These are phyloP conservation scores for Gortyna flavago DNA, from an alignment of 2,888 invertebrate species.

Conservation along the genomic window DNA sequence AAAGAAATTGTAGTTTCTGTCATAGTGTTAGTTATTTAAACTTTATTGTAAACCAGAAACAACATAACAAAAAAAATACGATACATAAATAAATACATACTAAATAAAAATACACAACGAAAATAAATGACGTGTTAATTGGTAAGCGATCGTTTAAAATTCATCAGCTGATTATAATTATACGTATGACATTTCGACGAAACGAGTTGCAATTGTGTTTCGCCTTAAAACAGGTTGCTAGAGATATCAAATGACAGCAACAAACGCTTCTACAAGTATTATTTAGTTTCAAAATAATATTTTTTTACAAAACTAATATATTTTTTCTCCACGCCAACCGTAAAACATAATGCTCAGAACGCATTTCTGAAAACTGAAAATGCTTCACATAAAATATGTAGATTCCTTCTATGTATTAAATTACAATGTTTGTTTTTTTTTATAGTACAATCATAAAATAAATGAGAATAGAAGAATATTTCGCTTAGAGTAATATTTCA, in stretches of 20 bases:
- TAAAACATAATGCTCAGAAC: neutral
- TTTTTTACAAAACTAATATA: slow-evolving; percentile 13
- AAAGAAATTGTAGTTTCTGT: neutral
- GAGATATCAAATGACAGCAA: neutral
- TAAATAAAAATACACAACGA: no score
- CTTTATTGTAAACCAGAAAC: no score
- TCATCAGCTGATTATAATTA: neutral
- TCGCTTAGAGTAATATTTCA: slow-evolving; percentile 33
- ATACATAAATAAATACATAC: no score
- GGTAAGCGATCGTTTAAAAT: neutral
- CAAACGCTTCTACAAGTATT: neutral
- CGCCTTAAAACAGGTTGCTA: neutral
- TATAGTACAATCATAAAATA: neutral
- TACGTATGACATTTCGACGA: neutral
- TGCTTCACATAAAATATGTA: slow-evolving; percentile 7
- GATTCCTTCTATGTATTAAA: slow-evolving; percentile 20
- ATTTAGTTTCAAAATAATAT: neutral
- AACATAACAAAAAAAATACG: no score
- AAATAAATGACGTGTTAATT: no score
- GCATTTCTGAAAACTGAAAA: slow-evolving; percentile 37
- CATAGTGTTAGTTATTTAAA: no score
- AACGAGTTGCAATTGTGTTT: neutral
- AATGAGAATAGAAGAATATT: slow-evolving; percentile 25
- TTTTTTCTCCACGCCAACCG: neutral
- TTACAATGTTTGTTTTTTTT: slow-evolving; percentile 21